phyloP scores from a whole-genome alignment of 2,797 vertebrate species.

The Acanthornis magna region DNA sequence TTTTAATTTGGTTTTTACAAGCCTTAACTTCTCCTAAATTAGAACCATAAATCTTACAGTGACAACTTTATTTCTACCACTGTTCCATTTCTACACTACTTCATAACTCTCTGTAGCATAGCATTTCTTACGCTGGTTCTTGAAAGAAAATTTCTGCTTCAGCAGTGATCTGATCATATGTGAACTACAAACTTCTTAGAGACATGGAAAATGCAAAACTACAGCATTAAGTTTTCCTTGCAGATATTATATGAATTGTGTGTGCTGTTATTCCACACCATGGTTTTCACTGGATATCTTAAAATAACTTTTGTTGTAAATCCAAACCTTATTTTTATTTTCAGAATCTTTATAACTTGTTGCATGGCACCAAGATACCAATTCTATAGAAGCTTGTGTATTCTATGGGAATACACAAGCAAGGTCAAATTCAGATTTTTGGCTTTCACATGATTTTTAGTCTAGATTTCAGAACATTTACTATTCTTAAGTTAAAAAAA shows the following conservation, averaged over 20 bases:
- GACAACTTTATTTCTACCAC: neutral
- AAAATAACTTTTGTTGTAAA: neutral
- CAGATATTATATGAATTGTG: neutral
- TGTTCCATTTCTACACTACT: neutral
- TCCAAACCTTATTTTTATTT: neutral
- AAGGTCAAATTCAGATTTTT: neutral
- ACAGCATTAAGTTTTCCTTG: neutral
- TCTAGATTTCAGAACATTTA: neutral
- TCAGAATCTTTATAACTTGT: neutral
- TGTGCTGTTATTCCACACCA: neutral
- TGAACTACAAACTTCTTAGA: neutral
- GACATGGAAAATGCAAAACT: neutral
- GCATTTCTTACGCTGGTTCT: neutral
- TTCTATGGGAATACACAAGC: neutral
- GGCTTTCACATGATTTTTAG: neutral
- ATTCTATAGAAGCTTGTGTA: neutral
- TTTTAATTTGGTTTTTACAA: neutral
- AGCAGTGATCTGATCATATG: neutral
- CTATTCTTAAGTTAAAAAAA: neutral
- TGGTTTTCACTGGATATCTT: neutral
- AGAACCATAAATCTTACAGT: neutral
- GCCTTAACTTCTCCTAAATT: neutral
- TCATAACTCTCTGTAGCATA: neutral
- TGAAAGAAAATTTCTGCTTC: neutral
- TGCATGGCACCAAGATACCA: neutral